Base-by-base conservation (phyloP, 2,113 vertebrate genomes). In the Ammodytes dubius region DNA sequence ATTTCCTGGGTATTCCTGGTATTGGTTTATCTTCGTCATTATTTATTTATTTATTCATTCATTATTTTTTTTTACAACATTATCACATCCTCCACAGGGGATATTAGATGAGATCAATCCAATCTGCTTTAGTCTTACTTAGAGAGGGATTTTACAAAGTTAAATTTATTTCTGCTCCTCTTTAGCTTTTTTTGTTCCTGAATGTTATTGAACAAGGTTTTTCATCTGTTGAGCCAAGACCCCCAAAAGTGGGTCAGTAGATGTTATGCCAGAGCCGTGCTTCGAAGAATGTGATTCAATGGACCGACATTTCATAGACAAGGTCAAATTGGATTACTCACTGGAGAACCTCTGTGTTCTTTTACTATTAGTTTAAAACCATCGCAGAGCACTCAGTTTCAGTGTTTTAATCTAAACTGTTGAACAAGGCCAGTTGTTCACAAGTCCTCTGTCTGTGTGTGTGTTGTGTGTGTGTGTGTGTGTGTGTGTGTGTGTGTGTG, bases 261-360 rank as follows among this genome's bases (percentile, higher is more conserved):
- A 82, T 80, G 81, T 90, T 89, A 70, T 84, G 79, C 70, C 84
- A 85, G 80, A 74, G 72, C 45, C 46, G 27, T 58, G 72, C 81
- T 83, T 63, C 80, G 60, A 81, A 77, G 74, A 88, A 81, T 47
- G 74, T 71, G 88, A 72, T 91, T 87, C 82, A 81, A 70, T 63
- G 49, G 83, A 81, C 71, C 67, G 53, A 88, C 71, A 82, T 78
- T 65, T 84, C 88, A 82, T n/a, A 84, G 87, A 88, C 84, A 79
- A 92, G 91, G 88, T 91, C 91, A 90, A 77, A 91, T 74, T 76
- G 87, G 84, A 91, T 90, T 88, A 90, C 85, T 83, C 80, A 77
- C 74, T 84, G 58, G 74, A 78, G 73, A 88, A 88, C 83, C 81
- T 86, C 82, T 77, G 74, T 85, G 89, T 90, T 89, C 83, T 77